Base-by-base conservation (phyloP, 2,113 vertebrate genomes). In the Mola mola region DNA sequence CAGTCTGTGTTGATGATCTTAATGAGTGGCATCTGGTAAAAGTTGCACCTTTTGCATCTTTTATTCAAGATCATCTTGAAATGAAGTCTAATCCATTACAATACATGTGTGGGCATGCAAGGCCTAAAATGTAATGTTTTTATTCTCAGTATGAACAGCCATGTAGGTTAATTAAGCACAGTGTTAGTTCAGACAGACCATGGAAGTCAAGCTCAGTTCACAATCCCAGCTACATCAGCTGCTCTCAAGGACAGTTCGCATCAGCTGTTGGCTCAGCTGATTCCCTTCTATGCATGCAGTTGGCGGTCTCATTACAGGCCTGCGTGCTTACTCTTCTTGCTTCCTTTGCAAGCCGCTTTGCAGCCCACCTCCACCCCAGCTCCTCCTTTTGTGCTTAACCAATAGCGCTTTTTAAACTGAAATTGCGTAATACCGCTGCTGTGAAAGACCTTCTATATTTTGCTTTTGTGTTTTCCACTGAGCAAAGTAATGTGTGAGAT, bases 161-260 rank as follows among this genome's bases (percentile, higher is more conserved):
- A 33, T 57, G 43, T 66, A 72, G 66, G 65, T 75, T 78, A 66
- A 16, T n/a, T 8, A 17, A 40, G 16, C 37, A 40, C 37, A n/a
- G 37, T n/a, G n/a, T 40, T 40, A 19, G 37, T 40, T 40, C 16
- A 40, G 15, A 17, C 37, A 40, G 37, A n/a, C n/a, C 6, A 16
- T 4, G 16, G 6, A n/a, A n/a, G 33, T 9, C 33, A 13, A 17
- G 37, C 37, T 40, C 37, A 40, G 36, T 15, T 16, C n/a, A 33
- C 3, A 4, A 3, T 16, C 15, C 36, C n/a, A 4, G 8, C 33
- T 6, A 10, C 37, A 40, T 40, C 37, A 17, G 16, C 37, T 2
- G 15, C n/a, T 40, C 37, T 40, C 37, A 40, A n/a, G n/a, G n/a
- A n/a, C n/a, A n/a, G n/a, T n/a, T n/a, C n/a, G n/a, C 15, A 16